Percentiles rank a stretch among this genome's conserved stretches.
Evolutionary conservation across 2,888 invertebrate species (phyloP).

Genomic region (Girardia tigrina): DNA sequence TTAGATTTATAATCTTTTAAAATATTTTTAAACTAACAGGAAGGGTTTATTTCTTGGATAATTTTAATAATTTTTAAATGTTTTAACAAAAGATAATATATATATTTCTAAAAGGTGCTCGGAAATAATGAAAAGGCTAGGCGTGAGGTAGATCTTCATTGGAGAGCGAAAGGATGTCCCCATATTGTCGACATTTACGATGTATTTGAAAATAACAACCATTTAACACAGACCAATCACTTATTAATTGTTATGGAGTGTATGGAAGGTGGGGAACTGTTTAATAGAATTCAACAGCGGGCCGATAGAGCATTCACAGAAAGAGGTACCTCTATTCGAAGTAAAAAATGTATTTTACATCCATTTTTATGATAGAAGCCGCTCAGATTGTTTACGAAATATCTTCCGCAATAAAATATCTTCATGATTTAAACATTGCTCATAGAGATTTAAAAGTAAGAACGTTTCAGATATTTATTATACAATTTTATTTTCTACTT

Average conservation of each 20-base stretch:
- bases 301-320: constrained; percentile 90
- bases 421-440: constrained; percentile 84
- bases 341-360: neutral
- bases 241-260: constrained; percentile 95
- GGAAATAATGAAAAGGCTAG: constrained; percentile 30
- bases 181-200: constrained; percentile 36
- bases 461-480: neutral
- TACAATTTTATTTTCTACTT: neutral
- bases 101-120: neutral
- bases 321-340: constrained; percentile 55
- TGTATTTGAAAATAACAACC: constrained; percentile 33
- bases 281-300: constrained; percentile 84
- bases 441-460: constrained; percentile 88
- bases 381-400: constrained; percentile 89
- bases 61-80: too few species aligned
- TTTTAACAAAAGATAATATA: too few species aligned
- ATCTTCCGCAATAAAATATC: constrained; percentile 76
- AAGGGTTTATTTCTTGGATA: too few species aligned
- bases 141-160: constrained; percentile 34
- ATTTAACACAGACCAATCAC: constrained; percentile 65
- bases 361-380: constrained; percentile 58
- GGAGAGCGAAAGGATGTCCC: constrained; percentile 32
- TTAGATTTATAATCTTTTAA: too few species aligned
- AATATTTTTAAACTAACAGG: too few species aligned
- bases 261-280: constrained; percentile 95